These are phyloP conservation scores for Pseudomyrmex gracilis DNA, from an alignment of 1,140 invertebrate species.

Conservation along the genomic window DNA sequence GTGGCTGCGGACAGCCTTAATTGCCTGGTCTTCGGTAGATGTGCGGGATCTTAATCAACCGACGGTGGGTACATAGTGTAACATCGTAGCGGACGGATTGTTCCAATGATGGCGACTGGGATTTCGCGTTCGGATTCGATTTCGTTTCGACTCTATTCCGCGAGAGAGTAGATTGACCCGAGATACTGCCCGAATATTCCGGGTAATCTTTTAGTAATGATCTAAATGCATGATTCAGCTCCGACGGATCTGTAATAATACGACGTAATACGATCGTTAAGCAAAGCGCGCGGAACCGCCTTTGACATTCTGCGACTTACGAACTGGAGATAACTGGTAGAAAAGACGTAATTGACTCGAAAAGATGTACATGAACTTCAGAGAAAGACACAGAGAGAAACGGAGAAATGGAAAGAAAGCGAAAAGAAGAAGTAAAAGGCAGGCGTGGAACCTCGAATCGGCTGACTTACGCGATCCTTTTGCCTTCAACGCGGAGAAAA, in stretches of 20 bases:
- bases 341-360: constrained; percentile 61
- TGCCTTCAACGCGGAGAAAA: constrained; percentile 63
- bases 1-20: constrained; percentile 46
- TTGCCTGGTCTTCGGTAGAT: constrained; percentile 34
- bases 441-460: constrained; percentile 69
- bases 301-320: constrained; percentile 43
- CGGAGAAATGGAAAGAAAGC: constrained; percentile 13
- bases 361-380: constrained; percentile 63
- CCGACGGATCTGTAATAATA: constrained; percentile 35
- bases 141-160: constrained; percentile 16
- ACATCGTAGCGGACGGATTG: constrained; percentile 41
- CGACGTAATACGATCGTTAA: constrained; percentile 56
- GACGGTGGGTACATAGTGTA: constrained; percentile 10
- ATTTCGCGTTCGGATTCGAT: constrained; percentile 17
- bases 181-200: constrained; percentile 27
- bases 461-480: constrained; percentile 74
- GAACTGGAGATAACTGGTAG: constrained; percentile 23
- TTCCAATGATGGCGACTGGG: constrained; percentile 12
- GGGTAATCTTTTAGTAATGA: constrained; percentile 44
- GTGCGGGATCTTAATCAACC: constrained; percentile 45
- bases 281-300: neutral
- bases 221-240: constrained; percentile 38
- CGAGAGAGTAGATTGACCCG: constrained; percentile 24
- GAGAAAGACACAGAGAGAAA: neutral
- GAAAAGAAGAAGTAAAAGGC: constrained; percentile 44